Evolutionary conservation across 1,140 invertebrate genomes (phyloP), one percentile per base, ranked within the genome.

Genomic region (Penaeus indicus): DNA sequence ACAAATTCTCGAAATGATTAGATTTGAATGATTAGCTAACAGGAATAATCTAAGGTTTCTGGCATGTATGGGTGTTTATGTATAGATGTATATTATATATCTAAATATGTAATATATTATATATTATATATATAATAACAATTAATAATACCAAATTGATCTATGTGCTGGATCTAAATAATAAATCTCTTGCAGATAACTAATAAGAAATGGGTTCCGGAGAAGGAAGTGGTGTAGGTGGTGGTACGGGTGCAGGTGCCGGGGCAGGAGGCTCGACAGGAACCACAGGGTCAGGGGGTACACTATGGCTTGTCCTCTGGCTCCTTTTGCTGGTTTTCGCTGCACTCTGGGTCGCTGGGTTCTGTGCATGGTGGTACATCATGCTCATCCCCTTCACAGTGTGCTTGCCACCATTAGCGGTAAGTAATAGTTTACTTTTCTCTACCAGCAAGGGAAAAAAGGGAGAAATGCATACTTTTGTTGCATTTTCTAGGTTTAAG

Each of bases 351-450:
- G 90, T 90, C 25, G 79, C 90, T 54, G 86, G 90, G 32, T 90
- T 90, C 83, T 88, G 86, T 19, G 90, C 90, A n/a, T 90, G 90
- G 90, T 88, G 84, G 77, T 90, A 90, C 86, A 87, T 88, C 63
- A 80, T 90, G 77, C 86, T 90, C 54, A 88, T 90, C n/a, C 90
- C 90, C 27, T 90, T 90, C 83, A 88, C 86, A 7, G 87, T 88
- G 27, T 90, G 90, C 64, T 61, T 90, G 61, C 89, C 81, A 3
- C 89, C 86, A 25, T 38, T 90, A 54, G 89, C 89, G 32, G 89
- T 90, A 75, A 85, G 89, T 83, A 11, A 54, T 11, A 8, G 7
- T 54, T 54, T 11, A 54, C 10, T 16, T 54, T 54, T 54, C 10
- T 54, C 11, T 13, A 54, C 54, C 54, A 54, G 54, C 16, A 32